phyloP scores from a whole-genome alignment of 2,888 invertebrate species.

The Embidobia sp. region DNA sequence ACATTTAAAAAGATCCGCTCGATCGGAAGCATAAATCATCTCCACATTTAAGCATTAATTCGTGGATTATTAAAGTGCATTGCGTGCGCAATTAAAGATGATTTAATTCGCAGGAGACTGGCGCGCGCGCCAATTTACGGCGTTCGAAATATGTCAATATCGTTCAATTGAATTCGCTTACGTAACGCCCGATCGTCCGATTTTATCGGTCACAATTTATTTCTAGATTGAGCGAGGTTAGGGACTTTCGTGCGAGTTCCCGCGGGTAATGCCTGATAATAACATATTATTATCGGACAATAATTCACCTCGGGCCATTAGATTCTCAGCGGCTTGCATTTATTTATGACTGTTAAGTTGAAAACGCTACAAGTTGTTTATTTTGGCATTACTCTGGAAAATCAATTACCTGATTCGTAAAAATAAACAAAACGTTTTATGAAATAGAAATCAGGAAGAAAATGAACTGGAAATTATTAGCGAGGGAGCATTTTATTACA shows the following conservation, averaged over 20 bases:
- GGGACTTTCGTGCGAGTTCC: slow-evolving; percentile 19
- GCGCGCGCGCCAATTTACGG: background rate
- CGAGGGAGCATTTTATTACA: no score
- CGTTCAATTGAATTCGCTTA: slow-evolving; percentile 36
- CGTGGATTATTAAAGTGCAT: slow-evolving; percentile 10
- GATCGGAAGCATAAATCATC: slow-evolving; percentile 24
- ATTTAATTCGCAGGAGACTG: slow-evolving; percentile 19
- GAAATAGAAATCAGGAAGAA: no score
- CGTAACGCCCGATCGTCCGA: slow-evolving; percentile 26
- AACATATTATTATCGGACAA: slow-evolving; percentile 32
- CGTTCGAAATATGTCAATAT: slow-evolving; percentile 24
- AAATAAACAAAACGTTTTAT: no score
- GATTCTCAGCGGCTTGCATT: slow-evolving; percentile 14
- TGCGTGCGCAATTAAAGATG: slow-evolving; percentile 32
- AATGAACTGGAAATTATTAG: no score
- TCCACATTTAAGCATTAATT: slow-evolving; percentile 10
- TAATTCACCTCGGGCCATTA: slow-evolving; percentile 46
- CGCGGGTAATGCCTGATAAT: slow-evolving; percentile 22
- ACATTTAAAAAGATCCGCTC: slow-evolving; percentile 2
- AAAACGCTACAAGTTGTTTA: slow-evolving; percentile 15
- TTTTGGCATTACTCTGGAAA: no score
- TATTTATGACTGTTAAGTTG: slow-evolving; percentile 23
- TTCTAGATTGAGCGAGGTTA: slow-evolving; percentile 44
- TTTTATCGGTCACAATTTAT: slow-evolving; percentile 33
- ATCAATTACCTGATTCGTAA: no score